phyloP scores from a whole-genome alignment of 2,888 invertebrate species.

The Hypolimnas misippus region DNA sequence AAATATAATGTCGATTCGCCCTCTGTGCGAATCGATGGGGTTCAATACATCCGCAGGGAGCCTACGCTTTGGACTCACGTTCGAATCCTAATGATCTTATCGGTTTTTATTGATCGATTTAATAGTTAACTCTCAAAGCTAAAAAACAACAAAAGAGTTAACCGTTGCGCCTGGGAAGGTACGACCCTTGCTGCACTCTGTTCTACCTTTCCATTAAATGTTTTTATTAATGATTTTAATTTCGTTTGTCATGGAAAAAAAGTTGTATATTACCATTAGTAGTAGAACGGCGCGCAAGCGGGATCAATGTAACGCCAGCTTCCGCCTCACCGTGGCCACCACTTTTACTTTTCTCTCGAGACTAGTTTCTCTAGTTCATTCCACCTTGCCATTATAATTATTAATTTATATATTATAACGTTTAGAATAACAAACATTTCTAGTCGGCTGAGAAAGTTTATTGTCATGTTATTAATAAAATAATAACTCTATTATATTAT shows the following conservation, averaged over 20 bases:
- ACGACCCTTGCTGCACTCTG: conserved; percentile 17
- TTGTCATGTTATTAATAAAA: not conserved
- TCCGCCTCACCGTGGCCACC: conserved; percentile 54
- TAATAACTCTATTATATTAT: not conserved
- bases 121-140: conserved; percentile 37
- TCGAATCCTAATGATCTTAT: conserved; percentile 77
- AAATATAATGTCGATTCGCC: conserved; percentile 53
- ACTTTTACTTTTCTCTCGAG: conserved; percentile 79
- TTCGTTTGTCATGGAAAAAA: conserved; percentile 19
- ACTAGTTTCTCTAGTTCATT: conserved; percentile 49
- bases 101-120: conserved; percentile 56
- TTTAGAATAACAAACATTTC: conserved; percentile 6
- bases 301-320: conserved; percentile 54
- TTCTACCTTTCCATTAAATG: conserved; percentile 37
- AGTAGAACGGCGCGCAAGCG: conserved; percentile 46
- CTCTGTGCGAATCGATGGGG: conserved; percentile 58
- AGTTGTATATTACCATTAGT: conserved; percentile 19
- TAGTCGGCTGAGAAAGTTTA: conserved; percentile 1
- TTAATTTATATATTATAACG: conserved; percentile 23
- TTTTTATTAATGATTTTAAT: conserved; percentile 48
- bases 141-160: conserved; percentile 63
- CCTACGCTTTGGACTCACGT: conserved; percentile 58
- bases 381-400: conserved; percentile 25
- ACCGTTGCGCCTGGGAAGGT: conserved; percentile 51
- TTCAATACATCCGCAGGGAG: conserved; percentile 59